phyloP scores from a whole-genome alignment of 1,140 invertebrate species.

The Drosophila fuyamai region DNA sequence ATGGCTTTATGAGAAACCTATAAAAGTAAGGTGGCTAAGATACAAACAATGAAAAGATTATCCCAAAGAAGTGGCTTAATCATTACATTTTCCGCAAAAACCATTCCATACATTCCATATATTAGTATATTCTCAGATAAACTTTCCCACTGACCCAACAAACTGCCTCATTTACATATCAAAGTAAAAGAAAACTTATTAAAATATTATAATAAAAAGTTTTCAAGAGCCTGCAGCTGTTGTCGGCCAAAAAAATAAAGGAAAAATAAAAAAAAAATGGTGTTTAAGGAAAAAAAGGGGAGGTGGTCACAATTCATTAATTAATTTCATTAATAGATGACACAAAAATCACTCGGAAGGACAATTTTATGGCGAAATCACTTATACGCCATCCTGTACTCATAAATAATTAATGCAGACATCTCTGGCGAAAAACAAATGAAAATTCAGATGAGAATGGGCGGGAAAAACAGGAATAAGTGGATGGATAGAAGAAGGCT shows the following conservation, averaged over 20 bases:
- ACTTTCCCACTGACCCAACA: constrained; percentile 1
- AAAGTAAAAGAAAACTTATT: constrained; percentile 31
- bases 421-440: constrained; percentile 57
- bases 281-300: constrained; percentile 1
- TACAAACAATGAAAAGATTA: neutral
- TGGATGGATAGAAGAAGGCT: constrained; percentile 23
- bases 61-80: neutral
- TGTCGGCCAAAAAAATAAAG: neutral
- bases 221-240: constrained; percentile 21
- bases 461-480: neutral
- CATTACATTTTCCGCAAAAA: neutral
- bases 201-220: constrained; percentile 28
- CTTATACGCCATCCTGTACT: constrained; percentile 70
- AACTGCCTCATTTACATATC: constrained; percentile 18
- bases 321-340: constrained; percentile 71
- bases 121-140: neutral
- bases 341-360: constrained; percentile 42
- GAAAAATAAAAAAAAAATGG: constrained; percentile 1
- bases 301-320: constrained; percentile 47
- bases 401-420: constrained; percentile 81
- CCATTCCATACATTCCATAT: neutral
- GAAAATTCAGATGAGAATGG: constrained; percentile 42
- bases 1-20: neutral
- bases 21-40: neutral
- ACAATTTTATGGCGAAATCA: constrained; percentile 61